phyloP scores from a whole-genome alignment of 2,888 invertebrate species.

The Allophyes oxyacanthae region DNA sequence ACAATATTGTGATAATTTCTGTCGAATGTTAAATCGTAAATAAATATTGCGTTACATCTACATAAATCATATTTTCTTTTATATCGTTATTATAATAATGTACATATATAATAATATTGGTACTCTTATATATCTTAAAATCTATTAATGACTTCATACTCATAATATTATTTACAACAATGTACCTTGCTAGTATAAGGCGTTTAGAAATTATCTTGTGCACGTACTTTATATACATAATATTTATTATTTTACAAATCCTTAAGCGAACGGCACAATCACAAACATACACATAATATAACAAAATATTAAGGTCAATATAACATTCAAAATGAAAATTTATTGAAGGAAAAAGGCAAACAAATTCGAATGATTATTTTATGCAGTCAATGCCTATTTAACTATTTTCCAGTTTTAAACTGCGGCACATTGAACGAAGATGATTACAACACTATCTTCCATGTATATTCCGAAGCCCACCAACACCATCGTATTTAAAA shows the following conservation, averaged over 20 bases:
- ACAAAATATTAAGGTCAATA: slow-evolving; percentile 36
- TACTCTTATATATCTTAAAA: slow-evolving; percentile 56
- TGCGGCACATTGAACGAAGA: too few species aligned
- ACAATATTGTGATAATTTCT: slow-evolving; percentile 78
- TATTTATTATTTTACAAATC: slow-evolving; percentile 42
- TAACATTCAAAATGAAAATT: slow-evolving; percentile 3
- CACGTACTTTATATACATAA: slow-evolving; percentile 52
- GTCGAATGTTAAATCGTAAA: slow-evolving; percentile 64
- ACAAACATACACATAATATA: slow-evolving; percentile 28
- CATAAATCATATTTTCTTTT: slow-evolving; percentile 55
- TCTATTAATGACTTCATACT: slow-evolving; percentile 43
- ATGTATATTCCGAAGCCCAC: slow-evolving; percentile 4
- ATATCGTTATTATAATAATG: slow-evolving; percentile 51
- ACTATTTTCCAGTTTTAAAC: slow-evolving; percentile 1
- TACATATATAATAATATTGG: slow-evolving; percentile 53
- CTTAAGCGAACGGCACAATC: slow-evolving; percentile 31
- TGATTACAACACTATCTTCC: slow-evolving; percentile 23
- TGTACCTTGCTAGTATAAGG: slow-evolving; percentile 65
- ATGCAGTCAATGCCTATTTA: slow-evolving; percentile 4
- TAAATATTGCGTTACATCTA: slow-evolving; percentile 63
- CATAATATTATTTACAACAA: slow-evolving; percentile 63
- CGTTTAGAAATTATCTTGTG: slow-evolving; percentile 61
- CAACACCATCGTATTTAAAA: slow-evolving; percentile 9
- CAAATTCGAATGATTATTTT: slow-evolving; percentile 16
- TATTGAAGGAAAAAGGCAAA: slow-evolving; percentile 23